These are phyloP conservation scores for Peromyscus aztecus DNA, from an alignment of 2,797 vertebrate genomes.

Conservation along the genomic window DNA sequence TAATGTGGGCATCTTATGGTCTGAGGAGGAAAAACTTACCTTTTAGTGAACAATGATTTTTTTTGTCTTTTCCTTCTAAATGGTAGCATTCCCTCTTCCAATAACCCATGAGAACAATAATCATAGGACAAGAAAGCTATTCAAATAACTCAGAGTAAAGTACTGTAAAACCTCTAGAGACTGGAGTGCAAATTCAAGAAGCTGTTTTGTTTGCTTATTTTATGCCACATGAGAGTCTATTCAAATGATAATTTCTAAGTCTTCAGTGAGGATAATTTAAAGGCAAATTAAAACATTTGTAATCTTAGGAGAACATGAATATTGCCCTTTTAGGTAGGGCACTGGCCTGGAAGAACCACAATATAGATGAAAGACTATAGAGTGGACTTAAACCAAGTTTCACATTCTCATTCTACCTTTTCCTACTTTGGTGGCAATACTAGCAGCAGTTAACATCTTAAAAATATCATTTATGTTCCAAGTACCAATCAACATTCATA, in stretches of 20 bases:
- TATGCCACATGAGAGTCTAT: conserved; percentile 34
- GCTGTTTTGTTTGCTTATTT: conserved; percentile 65
- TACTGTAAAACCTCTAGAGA: conserved; percentile 39
- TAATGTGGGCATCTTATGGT: background rate
- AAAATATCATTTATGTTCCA: conserved; percentile 6
- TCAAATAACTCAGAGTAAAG: conserved; percentile 67
- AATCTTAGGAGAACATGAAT: conserved; percentile 30
- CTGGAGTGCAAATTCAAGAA: conserved; percentile 1
- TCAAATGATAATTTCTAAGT: conserved; percentile 54
- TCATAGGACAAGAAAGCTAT: conserved; percentile 29
- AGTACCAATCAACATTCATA: background rate
- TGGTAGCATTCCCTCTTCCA: background rate
- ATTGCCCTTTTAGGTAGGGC: background rate
- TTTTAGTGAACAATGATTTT: background rate
- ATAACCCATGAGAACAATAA: conserved; percentile 42
- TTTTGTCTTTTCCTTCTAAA: conserved; percentile 42
- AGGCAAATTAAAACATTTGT: conserved; percentile 62
- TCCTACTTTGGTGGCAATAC: background rate
- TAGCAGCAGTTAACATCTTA: background rate
- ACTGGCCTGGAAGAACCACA: background rate
- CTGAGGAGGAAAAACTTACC: background rate
- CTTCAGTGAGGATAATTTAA: conserved; percentile 42
- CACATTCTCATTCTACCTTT: background rate
- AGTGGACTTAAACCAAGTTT: background rate
- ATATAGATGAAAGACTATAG: background rate